Percentiles rank a stretch among this genome's conserved stretches.
phyloP scores from a whole-genome alignment of 2,888 invertebrate species.

The Ornithoptera alexandrae region DNA sequence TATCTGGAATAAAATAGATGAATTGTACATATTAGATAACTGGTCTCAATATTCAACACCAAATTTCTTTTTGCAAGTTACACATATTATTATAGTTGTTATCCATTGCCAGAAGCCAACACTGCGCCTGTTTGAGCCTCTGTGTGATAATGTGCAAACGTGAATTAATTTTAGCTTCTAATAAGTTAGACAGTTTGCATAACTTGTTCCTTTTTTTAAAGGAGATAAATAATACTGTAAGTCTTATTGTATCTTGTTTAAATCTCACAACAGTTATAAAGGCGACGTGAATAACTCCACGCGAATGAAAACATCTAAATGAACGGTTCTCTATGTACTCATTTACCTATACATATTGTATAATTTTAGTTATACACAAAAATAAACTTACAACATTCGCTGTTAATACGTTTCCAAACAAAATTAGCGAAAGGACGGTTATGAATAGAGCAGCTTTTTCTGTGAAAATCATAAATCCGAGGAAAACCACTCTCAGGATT shows the following conservation, averaged over 20 bases:
- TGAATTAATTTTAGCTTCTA: neutral
- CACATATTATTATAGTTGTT: neutral
- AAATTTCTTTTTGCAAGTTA: no score
- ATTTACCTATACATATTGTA: neutral
- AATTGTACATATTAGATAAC: neutral
- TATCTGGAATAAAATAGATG: slow-evolving; percentile 52
- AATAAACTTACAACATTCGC: slow-evolving; percentile 83
- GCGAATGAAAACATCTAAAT: no score
- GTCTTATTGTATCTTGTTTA: neutral
- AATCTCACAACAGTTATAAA: neutral
- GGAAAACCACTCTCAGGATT: slow-evolving; percentile 82
- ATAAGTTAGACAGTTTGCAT: neutral
- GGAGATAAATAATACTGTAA: neutral
- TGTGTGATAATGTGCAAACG: neutral
- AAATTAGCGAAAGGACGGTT: slow-evolving; percentile 84
- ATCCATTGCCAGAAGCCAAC: neutral
- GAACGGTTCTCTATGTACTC: neutral
- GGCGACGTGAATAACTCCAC: no score
- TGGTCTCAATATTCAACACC: neutral
- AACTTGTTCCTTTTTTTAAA: neutral
- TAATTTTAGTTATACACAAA: neutral
- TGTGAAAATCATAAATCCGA: slow-evolving; percentile 89
- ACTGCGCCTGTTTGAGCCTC: neutral
- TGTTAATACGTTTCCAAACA: slow-evolving; percentile 83
- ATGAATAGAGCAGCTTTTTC: slow-evolving; percentile 89